Percentiles rank a stretch among this genome's conserved stretches.
Conservation (phyloP, 2,797 vertebrate genomes). For the Pseudochirops corinnae region DNA sequence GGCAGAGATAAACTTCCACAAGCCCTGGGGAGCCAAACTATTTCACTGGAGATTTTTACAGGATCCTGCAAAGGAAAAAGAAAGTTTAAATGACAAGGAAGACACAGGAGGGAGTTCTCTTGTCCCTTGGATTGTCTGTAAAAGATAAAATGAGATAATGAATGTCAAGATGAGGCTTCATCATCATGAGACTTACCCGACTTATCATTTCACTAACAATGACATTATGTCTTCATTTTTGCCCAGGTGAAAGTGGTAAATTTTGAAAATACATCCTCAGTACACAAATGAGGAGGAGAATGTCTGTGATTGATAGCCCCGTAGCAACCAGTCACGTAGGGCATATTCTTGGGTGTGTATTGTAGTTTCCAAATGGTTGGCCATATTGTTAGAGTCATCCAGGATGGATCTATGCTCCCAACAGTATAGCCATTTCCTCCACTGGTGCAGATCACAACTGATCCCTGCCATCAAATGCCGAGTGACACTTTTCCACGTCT, state of each 20-base stretch:
- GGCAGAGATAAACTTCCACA: constrained; percentile 68
- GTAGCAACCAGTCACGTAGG: background rate
- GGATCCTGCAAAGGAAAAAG: constrained; percentile 17
- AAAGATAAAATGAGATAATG: constrained; percentile 47
- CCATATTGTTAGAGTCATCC: background rate
- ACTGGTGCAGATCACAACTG: background rate
- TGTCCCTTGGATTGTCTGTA: background rate
- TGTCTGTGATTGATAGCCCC: background rate
- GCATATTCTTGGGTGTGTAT: background rate
- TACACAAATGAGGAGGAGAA: background rate
- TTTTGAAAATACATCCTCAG: constrained; percentile 33
- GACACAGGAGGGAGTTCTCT: background rate
- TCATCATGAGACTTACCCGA: background rate
- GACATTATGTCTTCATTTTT: constrained; percentile 54
- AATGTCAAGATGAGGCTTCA: constrained; percentile 25
- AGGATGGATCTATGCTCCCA: background rate
- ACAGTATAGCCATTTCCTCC: background rate
- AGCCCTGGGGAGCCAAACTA: constrained; percentile 52
- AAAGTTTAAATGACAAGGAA: background rate
- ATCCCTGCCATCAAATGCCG: background rate
- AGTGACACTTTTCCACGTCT: background rate
- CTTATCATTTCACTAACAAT: background rate
- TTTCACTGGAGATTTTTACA: constrained; percentile 60
- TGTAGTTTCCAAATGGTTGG: background rate
- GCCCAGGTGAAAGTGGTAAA: constrained; percentile 74